These are phyloP conservation scores for Limonius californicus DNA, from an alignment of 1,140 invertebrate genomes.

Conservation along the genomic window DNA sequence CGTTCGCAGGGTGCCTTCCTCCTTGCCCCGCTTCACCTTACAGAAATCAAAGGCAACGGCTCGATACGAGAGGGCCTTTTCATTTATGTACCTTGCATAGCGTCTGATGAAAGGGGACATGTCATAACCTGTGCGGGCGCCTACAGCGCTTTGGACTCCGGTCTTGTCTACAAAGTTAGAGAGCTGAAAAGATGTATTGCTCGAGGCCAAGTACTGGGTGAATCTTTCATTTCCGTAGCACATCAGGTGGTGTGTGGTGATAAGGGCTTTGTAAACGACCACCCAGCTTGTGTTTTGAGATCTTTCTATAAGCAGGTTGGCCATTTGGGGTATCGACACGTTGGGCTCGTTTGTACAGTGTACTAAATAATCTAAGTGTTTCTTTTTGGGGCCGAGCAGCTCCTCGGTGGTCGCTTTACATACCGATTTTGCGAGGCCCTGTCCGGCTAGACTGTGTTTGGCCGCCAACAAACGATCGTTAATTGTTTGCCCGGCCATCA, in stretches of 20 bases:
- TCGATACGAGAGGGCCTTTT: slow-evolving; percentile 97
- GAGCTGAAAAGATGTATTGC: slow-evolving; percentile 98
- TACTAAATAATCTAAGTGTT: slow-evolving; percentile 99
- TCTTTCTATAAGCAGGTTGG: slow-evolving; percentile 95
- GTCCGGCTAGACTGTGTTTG: slow-evolving; percentile 96
- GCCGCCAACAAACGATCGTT: slow-evolving; percentile 97
- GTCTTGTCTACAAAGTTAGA: slow-evolving; percentile 97
- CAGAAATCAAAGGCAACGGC: slow-evolving; percentile 99
- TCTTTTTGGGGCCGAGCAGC: slow-evolving; percentile 99
- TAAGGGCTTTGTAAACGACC: slow-evolving; percentile 96
- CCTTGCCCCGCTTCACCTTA: slow-evolving; percentile 98
- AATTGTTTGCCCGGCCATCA: slow-evolving; percentile 93
- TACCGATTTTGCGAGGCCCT: slow-evolving; percentile 98
- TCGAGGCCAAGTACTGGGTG: slow-evolving; percentile 98
- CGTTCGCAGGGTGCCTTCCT: slow-evolving; percentile 93
- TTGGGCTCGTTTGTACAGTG: slow-evolving; percentile 99
- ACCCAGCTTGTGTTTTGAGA: slow-evolving; percentile 98
- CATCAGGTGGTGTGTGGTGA: slow-evolving; percentile 98
- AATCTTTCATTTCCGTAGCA: slow-evolving; percentile 99
- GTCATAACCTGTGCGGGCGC: slow-evolving; percentile 82
- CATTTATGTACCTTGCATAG: slow-evolving; percentile 99
- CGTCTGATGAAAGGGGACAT: slow-evolving; percentile 99
- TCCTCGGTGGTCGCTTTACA: slow-evolving; percentile 99
- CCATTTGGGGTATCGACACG: slow-evolving; percentile 99
- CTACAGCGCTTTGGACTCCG: slow-evolving; percentile 71